Evolutionary conservation across 1,140 invertebrate species (phyloP), one percentile per base, ranked within the genome.

Genomic region (Pararge aegeria): DNA sequence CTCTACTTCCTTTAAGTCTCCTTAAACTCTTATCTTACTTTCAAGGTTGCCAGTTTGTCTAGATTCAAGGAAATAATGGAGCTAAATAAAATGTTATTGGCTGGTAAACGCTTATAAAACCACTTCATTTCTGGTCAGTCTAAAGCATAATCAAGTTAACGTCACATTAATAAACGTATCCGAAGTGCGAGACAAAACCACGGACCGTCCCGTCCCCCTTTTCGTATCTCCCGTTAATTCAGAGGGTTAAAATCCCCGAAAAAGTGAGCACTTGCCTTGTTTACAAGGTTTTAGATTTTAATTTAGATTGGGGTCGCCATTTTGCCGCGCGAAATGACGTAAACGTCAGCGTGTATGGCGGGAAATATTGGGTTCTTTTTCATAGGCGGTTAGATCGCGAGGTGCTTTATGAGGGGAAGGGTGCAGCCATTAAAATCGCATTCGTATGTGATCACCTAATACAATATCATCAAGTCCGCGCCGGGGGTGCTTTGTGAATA

Each of bases 211-310:
- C 70, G 60, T 58, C 72, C 76, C 80, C 82, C 65, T 72, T 80
- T 78, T 12, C 78, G 80, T 78, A 81, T 78, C 81, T 81, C 81
- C 76, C 80, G 86, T 87, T 89, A 89, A 89, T 89, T 80, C 84
- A 64, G 81, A 85, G 88, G 88, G 88, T 87, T 90, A 84, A 88
- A 87, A 90, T 90, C 88, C 86, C 89, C 89, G 87, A 91, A 91
- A 91, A 91, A 91, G 90, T 91, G 90, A 91, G 88, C 90, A 90
- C 90, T 91, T 90, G 89, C 79, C 90, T 91, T 91, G 90, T 91
- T 90, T 90, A 91, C 90, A 91, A 90, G 89, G 90, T 87, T 91
- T 90, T 91, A 91, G 90, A 91, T 91, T 91, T 91, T 90, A 91
- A 91, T 91, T 91, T 91, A 91, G 90, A 91, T 91, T 90, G 87